phyloP scores from a whole-genome alignment of 2,113 vertebrate species.

The Atractosteus spatula region DNA sequence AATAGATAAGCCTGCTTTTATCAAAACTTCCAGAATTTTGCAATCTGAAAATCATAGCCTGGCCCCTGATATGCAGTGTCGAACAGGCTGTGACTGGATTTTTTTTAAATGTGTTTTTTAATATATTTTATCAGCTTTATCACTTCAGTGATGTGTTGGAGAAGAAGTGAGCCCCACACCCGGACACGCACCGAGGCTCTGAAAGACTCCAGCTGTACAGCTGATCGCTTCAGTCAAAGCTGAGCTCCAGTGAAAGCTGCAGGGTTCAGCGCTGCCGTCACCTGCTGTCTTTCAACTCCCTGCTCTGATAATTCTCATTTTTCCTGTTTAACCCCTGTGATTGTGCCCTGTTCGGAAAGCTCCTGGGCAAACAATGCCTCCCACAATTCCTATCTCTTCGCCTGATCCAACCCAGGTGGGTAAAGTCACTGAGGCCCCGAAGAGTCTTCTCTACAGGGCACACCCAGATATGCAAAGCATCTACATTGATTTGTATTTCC shows the following conservation, averaged over 20 bases:
- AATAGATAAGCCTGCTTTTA: constrained; percentile 15
- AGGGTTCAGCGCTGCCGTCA: not conserved
- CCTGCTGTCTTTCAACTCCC: not conserved
- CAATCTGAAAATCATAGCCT: constrained; percentile 5
- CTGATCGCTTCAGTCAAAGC: not conserved
- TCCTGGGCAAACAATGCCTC: no score
- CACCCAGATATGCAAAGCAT: not conserved
- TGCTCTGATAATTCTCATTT: not conserved
- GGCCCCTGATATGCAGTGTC: not conserved
- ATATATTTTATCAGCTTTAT: no score
- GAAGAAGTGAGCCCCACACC: no score
- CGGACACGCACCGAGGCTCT: no score
- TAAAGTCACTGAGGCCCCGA: no score
- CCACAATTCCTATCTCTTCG: no score
- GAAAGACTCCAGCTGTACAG: not conserved
- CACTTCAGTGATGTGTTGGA: no score
- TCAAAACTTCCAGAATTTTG: not conserved
- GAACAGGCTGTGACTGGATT: no score
- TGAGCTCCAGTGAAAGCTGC: not conserved
- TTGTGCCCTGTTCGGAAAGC: no score
- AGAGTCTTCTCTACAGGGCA: no score
- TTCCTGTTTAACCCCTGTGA: not conserved
- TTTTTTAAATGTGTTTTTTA: no score
- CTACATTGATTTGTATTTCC: not conserved
- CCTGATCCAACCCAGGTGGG: no score